Percentiles rank a stretch among this genome's conserved stretches.
Conservation (phyloP, 2,113 vertebrate species). For the Catharus bicknelli region DNA sequence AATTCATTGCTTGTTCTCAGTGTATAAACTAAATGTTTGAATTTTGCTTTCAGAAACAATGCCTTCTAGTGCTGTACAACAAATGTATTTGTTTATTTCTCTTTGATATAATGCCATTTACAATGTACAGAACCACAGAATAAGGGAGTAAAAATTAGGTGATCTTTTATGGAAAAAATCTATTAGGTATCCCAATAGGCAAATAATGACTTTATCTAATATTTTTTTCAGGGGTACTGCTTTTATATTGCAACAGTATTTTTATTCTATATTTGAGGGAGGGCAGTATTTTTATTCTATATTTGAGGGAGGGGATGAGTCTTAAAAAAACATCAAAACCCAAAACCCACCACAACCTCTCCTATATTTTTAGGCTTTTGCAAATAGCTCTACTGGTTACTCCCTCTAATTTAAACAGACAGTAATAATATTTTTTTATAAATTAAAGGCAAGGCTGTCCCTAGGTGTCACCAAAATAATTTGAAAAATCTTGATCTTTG, state of each 20-base stretch:
- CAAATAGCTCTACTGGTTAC: neutral
- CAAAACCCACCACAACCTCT: rapidly evolving
- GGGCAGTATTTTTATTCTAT: neutral
- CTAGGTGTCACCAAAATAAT: neutral
- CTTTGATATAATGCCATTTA: neutral
- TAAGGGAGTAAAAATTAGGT: neutral
- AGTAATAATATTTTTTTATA: neutral
- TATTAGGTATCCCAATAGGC: neutral
- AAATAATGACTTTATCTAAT: neutral
- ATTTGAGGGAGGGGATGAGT: neutral
- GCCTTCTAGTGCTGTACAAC: neutral
- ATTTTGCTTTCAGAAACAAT: neutral
- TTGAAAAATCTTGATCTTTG: neutral
- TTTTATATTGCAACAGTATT: neutral
- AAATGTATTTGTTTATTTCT: neutral
- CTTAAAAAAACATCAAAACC: neutral
- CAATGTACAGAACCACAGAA: neutral
- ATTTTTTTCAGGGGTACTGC: neutral
- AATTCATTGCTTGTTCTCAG: neutral
- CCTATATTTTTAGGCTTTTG: neutral
- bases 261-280: neutral
- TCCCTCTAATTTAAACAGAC: neutral
- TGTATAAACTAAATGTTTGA: neutral
- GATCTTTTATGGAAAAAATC: neutral
- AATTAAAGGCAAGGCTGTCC: neutral